Base-by-base conservation (phyloP, 2,888 invertebrate species). In the Pediacus dermestoides region DNA sequence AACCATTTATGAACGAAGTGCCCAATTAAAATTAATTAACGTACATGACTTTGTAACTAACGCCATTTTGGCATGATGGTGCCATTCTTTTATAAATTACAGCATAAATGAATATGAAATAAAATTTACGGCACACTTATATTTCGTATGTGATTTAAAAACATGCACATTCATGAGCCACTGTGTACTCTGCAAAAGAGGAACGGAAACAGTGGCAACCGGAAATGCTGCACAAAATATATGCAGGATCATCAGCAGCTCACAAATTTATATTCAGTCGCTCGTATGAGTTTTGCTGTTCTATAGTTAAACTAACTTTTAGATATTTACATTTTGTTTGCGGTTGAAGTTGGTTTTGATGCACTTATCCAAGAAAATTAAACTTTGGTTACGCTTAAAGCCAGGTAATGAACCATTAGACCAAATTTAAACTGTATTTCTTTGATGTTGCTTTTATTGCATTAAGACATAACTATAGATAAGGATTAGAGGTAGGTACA, bases 111-210 rank as follows among this genome's bases (percentile, higher is more conserved):
- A 18, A 18, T 18, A 18, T 18, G 21, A 18, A 18, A 18, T 18
- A 18, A 18, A 18, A 18, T 18, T 18, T 18, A 18, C n/a, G 21
- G n/a, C 21, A 18, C 21, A 18, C 21, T 18, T 18, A 18, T 7
- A 18, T 18, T 18, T 18, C 21, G n/a, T 18, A 18, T 18, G 21
- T 18, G 21, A 18, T 18, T 18, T 18, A 18, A 18, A 18, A 18
- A 18, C 21, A 18, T 18, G 21, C 21, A 18, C 21, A 18, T 18
- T 18, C 21, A 18, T 18, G 21, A 18, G 21, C 21, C n/a, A 18
- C 6, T 18, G n/a, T n/a, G 21, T 6, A n/a, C n/a, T 18, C 21
- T 18, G 6, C n/a, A n/a, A 7, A 18, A 6, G n/a, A n/a, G 21
- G 21, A 18, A 18, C 21, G 21, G 21, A 18, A 18, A 18, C 21